A percentile compares a stretch with the other conserved stretches of the same genome.
Evolutionary conservation across 1,140 invertebrate species (phyloP).

Genomic region (Kradibia gibbosae): DNA sequence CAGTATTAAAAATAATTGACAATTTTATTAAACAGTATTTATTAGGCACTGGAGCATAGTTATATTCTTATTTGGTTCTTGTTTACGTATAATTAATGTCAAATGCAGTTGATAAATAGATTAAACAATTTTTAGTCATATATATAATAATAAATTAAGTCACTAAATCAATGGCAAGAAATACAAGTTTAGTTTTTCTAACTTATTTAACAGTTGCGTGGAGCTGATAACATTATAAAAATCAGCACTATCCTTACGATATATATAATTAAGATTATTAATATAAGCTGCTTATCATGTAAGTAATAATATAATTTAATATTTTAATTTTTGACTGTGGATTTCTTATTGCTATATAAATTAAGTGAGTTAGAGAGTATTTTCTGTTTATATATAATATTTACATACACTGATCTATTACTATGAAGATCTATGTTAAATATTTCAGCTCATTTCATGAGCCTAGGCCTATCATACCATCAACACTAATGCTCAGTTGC

Average conservation of each 20-base stretch:
- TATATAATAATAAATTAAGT: background rate
- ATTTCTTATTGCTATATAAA: background rate
- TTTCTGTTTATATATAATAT: background rate
- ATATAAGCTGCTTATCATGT: background rate
- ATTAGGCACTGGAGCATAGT: too few species aligned
- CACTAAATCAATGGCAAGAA: background rate
- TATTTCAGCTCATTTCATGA: background rate
- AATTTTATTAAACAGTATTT: too few species aligned
- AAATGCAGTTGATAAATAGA: background rate
- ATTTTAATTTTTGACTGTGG: background rate
- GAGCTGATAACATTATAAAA: background rate
- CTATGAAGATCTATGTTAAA: background rate
- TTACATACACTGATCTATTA: background rate
- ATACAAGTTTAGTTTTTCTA: background rate
- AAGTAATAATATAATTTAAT: background rate
- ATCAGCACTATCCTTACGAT: background rate
- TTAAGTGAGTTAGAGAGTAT: background rate
- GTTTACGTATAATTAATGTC: background rate
- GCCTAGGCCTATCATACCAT: background rate
- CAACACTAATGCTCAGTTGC: background rate
- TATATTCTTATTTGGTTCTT: too few species aligned
- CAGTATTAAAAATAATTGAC: too few species aligned
- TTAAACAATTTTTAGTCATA: background rate
- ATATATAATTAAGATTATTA: background rate
- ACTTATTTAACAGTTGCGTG: background rate